phyloP scores from a whole-genome alignment of 2,797 vertebrate species.

The Melanogrammus aeglefinus region DNA sequence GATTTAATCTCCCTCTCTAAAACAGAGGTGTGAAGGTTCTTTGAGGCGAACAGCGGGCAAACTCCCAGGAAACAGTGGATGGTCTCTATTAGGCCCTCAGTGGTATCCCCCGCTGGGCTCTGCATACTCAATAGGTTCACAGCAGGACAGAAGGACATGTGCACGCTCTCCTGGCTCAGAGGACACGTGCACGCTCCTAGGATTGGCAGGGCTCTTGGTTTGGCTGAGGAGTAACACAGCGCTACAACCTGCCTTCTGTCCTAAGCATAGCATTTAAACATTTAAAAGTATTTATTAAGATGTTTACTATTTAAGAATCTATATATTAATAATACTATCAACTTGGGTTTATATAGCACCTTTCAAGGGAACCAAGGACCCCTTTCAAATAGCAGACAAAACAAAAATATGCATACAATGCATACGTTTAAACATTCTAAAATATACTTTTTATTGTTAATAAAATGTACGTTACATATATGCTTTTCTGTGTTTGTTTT shows the following conservation, averaged over 20 bases:
- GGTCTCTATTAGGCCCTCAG: neutral
- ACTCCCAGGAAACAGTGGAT: neutral
- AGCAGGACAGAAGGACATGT: neutral
- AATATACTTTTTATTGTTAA: neutral
- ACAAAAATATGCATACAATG: neutral
- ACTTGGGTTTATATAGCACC: no score
- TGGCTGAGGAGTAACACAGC: neutral
- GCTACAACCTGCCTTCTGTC: neutral
- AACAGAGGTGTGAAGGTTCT: neutral
- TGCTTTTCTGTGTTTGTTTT: neutral
- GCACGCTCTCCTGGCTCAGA: neutral
- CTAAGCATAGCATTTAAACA: neutral
- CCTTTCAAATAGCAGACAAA: no score
- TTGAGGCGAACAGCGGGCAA: neutral
- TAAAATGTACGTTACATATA: no score
- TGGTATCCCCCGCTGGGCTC: neutral
- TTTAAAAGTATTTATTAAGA: neutral
- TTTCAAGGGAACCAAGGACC: no score
- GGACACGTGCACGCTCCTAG: neutral
- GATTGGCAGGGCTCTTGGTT: neutral
- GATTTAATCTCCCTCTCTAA: neutral
- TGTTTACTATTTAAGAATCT: neutral
- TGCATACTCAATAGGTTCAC: neutral
- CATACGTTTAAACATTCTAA: neutral
- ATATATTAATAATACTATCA: neutral